Conservation (phyloP, 2,888 invertebrate genomes). For the Pristionchus japonicus region DNA sequence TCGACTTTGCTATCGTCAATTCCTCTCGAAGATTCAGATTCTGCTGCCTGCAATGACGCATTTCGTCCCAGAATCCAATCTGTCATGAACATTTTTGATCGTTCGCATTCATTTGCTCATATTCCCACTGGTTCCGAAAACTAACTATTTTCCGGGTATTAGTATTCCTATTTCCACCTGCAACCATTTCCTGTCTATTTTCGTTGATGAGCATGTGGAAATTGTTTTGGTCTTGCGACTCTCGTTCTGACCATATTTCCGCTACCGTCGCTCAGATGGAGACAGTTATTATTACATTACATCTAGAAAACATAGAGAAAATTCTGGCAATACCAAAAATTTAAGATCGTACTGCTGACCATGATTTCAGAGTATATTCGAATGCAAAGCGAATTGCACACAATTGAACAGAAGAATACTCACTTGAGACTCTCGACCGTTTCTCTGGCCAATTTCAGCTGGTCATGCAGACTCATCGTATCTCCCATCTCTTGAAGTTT, state of each 20-base stretch:
- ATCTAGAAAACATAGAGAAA: too few species aligned
- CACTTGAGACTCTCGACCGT: not conserved
- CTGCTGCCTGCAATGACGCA: not conserved
- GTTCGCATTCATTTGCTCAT: not conserved
- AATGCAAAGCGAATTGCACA: too few species aligned
- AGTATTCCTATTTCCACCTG: not conserved
- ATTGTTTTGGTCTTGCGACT: not conserved
- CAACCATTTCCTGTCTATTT: not conserved
- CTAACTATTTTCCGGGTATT: not conserved
- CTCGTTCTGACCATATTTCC: too few species aligned
- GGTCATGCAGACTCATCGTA: conserved; percentile 8
- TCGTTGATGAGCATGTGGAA: not conserved
- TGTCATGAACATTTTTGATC: too few species aligned
- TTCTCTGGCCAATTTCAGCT: conserved; percentile 33
- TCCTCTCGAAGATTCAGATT: not conserved
- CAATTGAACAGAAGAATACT: too few species aligned
- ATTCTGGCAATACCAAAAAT: too few species aligned
- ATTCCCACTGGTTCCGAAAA: not conserved
- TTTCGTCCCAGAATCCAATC: too few species aligned
- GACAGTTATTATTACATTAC: too few species aligned
- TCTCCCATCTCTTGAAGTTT: conserved; percentile 43
- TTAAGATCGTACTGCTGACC: too few species aligned
- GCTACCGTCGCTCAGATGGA: too few species aligned
- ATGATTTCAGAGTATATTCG: too few species aligned
- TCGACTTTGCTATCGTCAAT: not conserved